These are phyloP conservation scores for Orientallactaga bullata DNA, from an alignment of 2,113 vertebrate genomes.

Conservation along the genomic window DNA sequence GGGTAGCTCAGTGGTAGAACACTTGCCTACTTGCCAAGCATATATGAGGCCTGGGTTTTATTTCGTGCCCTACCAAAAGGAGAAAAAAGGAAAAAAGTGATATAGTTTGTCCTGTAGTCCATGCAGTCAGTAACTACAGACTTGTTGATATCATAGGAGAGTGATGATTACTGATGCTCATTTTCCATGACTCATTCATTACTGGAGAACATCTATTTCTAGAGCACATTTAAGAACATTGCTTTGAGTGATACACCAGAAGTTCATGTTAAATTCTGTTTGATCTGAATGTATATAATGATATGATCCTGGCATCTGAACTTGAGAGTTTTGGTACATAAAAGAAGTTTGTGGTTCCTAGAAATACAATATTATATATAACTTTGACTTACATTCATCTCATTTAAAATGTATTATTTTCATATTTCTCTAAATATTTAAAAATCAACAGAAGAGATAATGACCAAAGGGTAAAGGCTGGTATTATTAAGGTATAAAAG, in stretches of 20 bases:
- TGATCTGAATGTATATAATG: conserved; percentile 37
- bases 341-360: not conserved
- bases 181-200: not conserved
- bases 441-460: conserved; percentile 62
- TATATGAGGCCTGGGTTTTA: not conserved
- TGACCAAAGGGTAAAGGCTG: conserved; percentile 71
- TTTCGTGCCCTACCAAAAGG: too few relatives aligned
- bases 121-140: not conserved
- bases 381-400: not conserved
- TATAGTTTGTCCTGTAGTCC: not conserved
- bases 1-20: not conserved
- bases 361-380: conserved; percentile 37
- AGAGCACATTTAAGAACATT: not conserved
- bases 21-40: not conserved
- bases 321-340: conserved; percentile 28
- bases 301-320: conserved; percentile 31
- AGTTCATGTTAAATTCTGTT: conserved; percentile 53
- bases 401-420: conserved; percentile 65
- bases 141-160: not conserved
- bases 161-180: not conserved
- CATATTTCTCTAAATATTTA: conserved; percentile 71
- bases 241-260: not conserved
- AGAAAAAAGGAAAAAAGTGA: not conserved
- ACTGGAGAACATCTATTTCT: conserved; percentile 8
- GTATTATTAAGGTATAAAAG: conserved; percentile 80